Evolutionary conservation across 2,797 vertebrate species (phyloP), one percentile per base, ranked within the genome.

Genomic region (Eupleurogrammus muticus): DNA sequence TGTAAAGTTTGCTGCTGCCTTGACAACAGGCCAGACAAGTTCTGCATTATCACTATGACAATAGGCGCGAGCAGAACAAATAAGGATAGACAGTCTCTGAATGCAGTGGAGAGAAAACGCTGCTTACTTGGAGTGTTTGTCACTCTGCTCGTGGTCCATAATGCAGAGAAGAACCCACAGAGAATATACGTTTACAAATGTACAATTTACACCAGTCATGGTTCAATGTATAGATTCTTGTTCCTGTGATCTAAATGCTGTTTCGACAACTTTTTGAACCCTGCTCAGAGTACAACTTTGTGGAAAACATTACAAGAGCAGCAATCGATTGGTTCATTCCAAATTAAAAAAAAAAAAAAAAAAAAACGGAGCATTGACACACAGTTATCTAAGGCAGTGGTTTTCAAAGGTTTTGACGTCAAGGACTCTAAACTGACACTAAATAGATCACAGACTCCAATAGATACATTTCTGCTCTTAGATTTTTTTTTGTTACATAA

Each of bases 1-100:
- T 84, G 70, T 81, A 81, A 81, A 83, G 79, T 89, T 87, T 82
- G 73, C 81, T 75, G 90, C 84, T 91, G 79, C 88, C 90, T 86
- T 92, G 92, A 89, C 90, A 86, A 89, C 88, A 53, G 70, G 48
- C 62, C 81, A 82, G 68, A 79, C 78, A 70, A 86, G 61, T 67
- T 55, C 48, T 58, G 66, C 62, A 60, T 82, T 80, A 77, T 77
- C 61, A 72, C 66, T 57, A 48, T 72, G 75, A 87, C 80, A 89
- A 83, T 81, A 68, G 86, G 49, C 79, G 60, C 40, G 16, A 44
- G 14, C 70, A 76, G 81, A 72, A 64, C 66, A 83, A 87, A 84
- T 70, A 63, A 56, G 70, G 23, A 77, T 19, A 53, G 73, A 69
- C 40, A 9, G 64, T 75, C 51, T 16, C 50, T 56, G 56, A 69